Percentiles rank a stretch among this genome's conserved stretches.
phyloP scores from a whole-genome alignment of 2,113 vertebrate species.

The Sialia sialis region DNA sequence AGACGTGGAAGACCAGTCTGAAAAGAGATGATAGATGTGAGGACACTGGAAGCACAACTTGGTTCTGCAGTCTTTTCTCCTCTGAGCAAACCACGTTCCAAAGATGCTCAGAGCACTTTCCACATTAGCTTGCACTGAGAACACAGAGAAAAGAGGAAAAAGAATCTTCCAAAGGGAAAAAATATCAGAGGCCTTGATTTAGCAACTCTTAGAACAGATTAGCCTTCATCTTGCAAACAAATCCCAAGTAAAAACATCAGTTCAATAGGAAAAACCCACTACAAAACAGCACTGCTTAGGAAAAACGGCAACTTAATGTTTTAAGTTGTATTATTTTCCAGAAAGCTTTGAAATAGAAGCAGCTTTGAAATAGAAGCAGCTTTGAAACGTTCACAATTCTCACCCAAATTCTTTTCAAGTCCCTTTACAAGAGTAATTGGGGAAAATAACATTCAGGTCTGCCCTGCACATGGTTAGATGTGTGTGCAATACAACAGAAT shows the following conservation, averaged over 20 bases:
- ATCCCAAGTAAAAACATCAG: neutral
- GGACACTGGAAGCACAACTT: neutral
- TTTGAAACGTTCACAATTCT: neutral
- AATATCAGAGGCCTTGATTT: neutral
- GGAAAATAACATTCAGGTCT: neutral
- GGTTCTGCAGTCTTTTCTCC: neutral
- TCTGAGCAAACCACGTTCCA: neutral
- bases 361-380: neutral
- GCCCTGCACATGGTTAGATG: neutral
- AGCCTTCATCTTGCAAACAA: neutral
- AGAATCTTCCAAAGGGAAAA: neutral
- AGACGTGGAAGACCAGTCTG: neutral
- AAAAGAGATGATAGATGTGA: neutral
- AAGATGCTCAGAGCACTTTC: neutral
- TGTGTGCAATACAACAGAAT: neutral
- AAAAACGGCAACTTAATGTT: neutral
- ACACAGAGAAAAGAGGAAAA: neutral
- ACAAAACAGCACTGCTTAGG: neutral
- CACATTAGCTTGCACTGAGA: neutral
- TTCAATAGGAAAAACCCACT: neutral
- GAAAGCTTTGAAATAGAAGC: slow-evolving; percentile 7
- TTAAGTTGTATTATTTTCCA: neutral
- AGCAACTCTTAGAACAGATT: neutral
- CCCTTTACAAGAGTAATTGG: neutral
- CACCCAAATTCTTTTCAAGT: neutral